Evolutionary conservation across 2,797 vertebrate genomes (phyloP).

Genomic region (Xiphorhynchus erythropygius): DNA sequence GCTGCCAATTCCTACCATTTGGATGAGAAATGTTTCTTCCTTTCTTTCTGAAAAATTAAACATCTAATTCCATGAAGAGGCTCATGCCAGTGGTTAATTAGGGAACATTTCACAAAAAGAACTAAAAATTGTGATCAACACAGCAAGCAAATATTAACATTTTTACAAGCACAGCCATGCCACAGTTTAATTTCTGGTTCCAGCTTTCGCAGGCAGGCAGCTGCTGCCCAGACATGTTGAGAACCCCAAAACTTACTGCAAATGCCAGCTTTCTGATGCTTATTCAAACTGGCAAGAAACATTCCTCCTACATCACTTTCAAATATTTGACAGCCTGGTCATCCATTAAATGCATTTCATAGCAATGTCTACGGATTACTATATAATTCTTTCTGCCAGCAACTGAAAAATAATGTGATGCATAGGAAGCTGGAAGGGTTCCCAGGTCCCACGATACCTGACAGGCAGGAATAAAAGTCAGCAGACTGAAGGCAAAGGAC

Average conservation of each 20-base stretch:
- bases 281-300: slow-evolving; percentile 26
- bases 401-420: neutral
- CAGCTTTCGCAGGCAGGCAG: neutral
- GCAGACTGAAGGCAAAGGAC: neutral
- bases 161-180: neutral
- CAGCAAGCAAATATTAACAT: slow-evolving; percentile 9
- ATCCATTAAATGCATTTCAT: slow-evolving; percentile 15
- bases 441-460: neutral
- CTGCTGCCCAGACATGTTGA: neutral
- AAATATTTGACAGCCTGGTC: slow-evolving; percentile 4
- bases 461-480: neutral
- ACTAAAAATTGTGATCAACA: neutral
- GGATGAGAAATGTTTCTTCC: neutral
- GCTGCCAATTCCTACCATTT: neutral
- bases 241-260: neutral
- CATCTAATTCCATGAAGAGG: neutral
- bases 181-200: neutral
- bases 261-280: neutral
- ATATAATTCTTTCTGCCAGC: slow-evolving; percentile 1
- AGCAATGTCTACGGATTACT: neutral
- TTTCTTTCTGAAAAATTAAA: slow-evolving; percentile 21
- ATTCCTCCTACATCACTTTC: neutral
- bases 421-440: neutral
- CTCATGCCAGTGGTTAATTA: neutral
- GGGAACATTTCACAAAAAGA: neutral